phyloP scores from a whole-genome alignment of 2,113 vertebrate genomes.

The Neotoma lepida region DNA sequence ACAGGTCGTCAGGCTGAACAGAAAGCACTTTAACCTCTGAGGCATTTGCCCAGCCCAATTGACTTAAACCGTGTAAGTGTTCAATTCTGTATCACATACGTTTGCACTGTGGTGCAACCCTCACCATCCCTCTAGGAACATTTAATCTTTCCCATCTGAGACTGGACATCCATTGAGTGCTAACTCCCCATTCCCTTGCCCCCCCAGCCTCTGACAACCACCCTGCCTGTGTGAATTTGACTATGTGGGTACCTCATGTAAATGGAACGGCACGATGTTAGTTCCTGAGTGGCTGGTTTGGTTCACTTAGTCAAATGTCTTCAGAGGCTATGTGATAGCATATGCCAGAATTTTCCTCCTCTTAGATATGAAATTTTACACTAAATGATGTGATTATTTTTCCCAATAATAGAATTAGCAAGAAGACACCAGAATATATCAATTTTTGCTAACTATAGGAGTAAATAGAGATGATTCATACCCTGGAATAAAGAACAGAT shows the following conservation, averaged over 20 bases:
- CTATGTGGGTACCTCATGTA: not conserved
- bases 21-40: not conserved
- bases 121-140: not conserved
- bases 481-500: not conserved
- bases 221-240: not conserved
- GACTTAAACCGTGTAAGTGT: not conserved
- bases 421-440: not conserved
- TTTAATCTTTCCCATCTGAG: not conserved
- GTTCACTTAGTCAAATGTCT: not conserved
- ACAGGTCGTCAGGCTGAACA: not conserved
- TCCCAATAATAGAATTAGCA: constrained; percentile 26
- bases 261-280: not conserved
- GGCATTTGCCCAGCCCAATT: not conserved
- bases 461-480: not conserved
- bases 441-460: not conserved
- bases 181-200: not conserved
- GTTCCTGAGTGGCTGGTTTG: not conserved
- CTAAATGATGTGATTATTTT: not conserved
- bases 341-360: not conserved
- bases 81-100: not conserved
- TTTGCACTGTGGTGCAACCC: not conserved
- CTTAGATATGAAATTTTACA: not conserved
- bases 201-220: not conserved
- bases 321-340: not conserved
- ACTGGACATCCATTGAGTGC: not conserved